Conservation (phyloP, 1,140 invertebrate genomes). For the Caenorhabditis tropicalis region DNA sequence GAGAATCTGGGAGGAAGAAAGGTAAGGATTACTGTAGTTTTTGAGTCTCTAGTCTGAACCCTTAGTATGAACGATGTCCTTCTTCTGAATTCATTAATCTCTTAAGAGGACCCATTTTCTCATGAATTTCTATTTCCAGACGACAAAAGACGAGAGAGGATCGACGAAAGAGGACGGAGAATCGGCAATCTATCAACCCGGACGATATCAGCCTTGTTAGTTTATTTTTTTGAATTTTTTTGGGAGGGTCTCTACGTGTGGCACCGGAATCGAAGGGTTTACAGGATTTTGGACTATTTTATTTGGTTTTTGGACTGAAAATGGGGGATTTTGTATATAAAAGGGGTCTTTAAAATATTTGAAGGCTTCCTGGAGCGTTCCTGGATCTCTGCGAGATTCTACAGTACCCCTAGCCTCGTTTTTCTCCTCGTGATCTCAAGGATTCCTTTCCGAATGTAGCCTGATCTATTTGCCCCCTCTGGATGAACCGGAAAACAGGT, state of each 20-base stretch:
- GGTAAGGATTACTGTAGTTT: too few relatives aligned
- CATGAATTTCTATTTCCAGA: not conserved
- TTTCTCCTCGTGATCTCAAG: too few relatives aligned
- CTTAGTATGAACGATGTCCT: too few relatives aligned
- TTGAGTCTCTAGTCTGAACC: too few relatives aligned
- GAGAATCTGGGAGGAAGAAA: not conserved
- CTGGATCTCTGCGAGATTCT: too few relatives aligned
- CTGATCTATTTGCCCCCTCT: too few relatives aligned
- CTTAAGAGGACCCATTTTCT: not conserved
- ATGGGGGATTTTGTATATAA: too few relatives aligned
- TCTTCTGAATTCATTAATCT: not conserved
- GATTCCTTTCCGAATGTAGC: too few relatives aligned
- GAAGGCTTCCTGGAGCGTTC: too few relatives aligned
- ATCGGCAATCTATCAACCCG: slow-evolving; percentile 14
- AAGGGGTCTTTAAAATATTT: too few relatives aligned
- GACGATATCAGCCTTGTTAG: slow-evolving; percentile 31
- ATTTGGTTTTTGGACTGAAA: not conserved
- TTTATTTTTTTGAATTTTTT: not conserved
- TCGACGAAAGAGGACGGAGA: not conserved
- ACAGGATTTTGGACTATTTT: not conserved
- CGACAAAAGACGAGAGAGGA: not conserved
- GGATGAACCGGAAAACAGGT: too few relatives aligned
- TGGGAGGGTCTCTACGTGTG: not conserved
- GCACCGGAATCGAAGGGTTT: not conserved
- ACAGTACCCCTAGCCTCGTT: too few relatives aligned